A percentile compares a stretch with the other conserved stretches of the same genome.
Evolutionary conservation across 2,113 vertebrate genomes (phyloP).

Genomic region (Thinocorus orbignyianus): DNA sequence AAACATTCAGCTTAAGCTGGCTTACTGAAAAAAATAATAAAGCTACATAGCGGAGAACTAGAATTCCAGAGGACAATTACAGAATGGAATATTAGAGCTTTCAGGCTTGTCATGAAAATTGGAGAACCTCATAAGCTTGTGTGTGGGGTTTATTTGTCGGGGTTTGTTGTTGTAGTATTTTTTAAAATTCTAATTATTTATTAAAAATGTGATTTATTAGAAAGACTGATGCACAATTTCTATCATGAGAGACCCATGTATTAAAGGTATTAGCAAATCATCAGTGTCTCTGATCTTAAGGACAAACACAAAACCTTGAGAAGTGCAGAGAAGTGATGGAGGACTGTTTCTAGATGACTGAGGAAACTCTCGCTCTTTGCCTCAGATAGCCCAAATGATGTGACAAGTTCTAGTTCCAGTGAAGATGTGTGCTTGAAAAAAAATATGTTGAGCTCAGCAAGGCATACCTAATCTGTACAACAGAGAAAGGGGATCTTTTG

Average conservation of each 20-base stretch:
- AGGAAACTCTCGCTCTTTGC: background rate
- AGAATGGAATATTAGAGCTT: background rate
- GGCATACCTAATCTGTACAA: background rate
- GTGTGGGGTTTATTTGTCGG: background rate
- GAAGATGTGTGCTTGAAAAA: background rate
- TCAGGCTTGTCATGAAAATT: background rate
- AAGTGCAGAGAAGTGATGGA: background rate
- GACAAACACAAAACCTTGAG: background rate
- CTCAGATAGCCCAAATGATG: background rate
- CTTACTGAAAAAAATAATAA: background rate
- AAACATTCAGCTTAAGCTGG: background rate
- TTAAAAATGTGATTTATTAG: background rate
- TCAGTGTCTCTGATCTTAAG: background rate
- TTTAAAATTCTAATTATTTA: background rate
- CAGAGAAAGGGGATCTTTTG: background rate
- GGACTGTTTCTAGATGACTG: background rate
- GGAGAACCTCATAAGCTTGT: background rate
- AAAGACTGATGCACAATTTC: background rate
- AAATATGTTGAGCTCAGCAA: background rate
- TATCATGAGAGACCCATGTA: background rate
- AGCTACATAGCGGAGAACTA: background rate
- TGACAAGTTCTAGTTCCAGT: background rate
- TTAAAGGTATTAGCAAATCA: background rate
- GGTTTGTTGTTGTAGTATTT: too few species aligned
- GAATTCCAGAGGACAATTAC: background rate